Evolutionary conservation across 2,113 vertebrate species (phyloP).

Genomic region (Oplegnathus fasciatus): DNA sequence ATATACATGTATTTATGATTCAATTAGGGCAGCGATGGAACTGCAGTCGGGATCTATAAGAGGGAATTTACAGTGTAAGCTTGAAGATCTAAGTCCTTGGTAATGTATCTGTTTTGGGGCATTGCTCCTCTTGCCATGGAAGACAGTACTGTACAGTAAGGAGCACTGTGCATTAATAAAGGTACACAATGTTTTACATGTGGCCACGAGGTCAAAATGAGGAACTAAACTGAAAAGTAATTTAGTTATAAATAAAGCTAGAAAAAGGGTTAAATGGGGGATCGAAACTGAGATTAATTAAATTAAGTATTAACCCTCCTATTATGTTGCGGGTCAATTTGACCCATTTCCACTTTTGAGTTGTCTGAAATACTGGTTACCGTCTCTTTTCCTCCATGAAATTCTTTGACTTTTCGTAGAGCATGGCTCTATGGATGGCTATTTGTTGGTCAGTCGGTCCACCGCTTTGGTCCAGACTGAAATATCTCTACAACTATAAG

Average conservation of each 20-base stretch:
- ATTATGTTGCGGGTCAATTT: too few species aligned
- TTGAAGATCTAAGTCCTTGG: slow-evolving; percentile 66
- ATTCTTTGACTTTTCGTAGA: too few species aligned
- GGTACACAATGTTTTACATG: background rate
- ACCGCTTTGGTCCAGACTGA: too few species aligned
- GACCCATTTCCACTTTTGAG: too few species aligned
- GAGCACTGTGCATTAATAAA: slow-evolving; percentile 5
- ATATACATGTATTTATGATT: slow-evolving; percentile 84
- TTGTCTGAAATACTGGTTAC: too few species aligned
- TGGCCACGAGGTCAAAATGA: background rate
- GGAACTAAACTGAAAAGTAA: background rate
- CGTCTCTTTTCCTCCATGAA: too few species aligned
- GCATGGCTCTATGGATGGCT: too few species aligned
- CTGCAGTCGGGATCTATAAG: slow-evolving; percentile 71
- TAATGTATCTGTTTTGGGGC: slow-evolving; percentile 63
- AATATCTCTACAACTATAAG: too few species aligned
- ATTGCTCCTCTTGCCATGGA: slow-evolving; percentile 39
- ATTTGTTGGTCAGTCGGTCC: too few species aligned
- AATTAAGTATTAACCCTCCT: background rate
- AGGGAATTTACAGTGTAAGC: slow-evolving; percentile 64
- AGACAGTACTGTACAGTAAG: slow-evolving; percentile 1
- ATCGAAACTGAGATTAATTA: background rate
- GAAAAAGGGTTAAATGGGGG: background rate
- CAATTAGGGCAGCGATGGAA: slow-evolving; percentile 77
- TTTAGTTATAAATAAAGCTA: background rate